Conservation (phyloP, 2,797 vertebrate genomes). For the Denticeps clupeoides region DNA sequence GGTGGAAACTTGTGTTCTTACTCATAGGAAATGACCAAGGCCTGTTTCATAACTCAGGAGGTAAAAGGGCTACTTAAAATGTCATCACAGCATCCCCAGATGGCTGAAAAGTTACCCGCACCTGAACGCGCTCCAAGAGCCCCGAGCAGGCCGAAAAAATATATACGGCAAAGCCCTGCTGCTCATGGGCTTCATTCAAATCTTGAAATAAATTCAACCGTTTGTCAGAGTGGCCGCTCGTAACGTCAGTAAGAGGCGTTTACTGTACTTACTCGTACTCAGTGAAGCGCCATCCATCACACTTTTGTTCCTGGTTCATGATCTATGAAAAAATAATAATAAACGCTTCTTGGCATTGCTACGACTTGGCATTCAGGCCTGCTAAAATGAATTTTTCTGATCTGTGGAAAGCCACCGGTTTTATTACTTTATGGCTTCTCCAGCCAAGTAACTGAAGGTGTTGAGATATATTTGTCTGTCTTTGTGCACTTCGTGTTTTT, state of each 20-base stretch:
- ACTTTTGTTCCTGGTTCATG: background rate
- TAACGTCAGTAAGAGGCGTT: background rate
- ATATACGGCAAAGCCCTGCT: background rate
- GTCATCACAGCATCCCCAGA: background rate
- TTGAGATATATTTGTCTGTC: background rate
- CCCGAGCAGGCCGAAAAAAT: background rate
- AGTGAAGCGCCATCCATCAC: background rate
- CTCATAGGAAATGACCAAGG: background rate
- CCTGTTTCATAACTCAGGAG: conserved; percentile 2
- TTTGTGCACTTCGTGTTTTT: background rate
- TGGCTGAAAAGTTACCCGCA: background rate
- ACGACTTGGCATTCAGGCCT: background rate
- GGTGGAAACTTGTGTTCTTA: background rate
- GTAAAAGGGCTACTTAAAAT: conserved; percentile 2
- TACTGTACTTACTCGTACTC: background rate
- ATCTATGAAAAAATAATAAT: background rate
- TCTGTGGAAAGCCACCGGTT: background rate
- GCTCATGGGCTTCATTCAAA: background rate
- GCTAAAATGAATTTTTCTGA: conserved; percentile 1
- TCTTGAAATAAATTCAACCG: background rate
- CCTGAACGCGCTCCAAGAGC: background rate
- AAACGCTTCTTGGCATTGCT: background rate
- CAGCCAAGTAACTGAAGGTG: background rate
- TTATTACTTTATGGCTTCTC: background rate
- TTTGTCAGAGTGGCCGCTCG: background rate